These are phyloP conservation scores for Mico argentatus DNA, from an alignment of 2,797 vertebrate genomes.

Conservation along the genomic window DNA sequence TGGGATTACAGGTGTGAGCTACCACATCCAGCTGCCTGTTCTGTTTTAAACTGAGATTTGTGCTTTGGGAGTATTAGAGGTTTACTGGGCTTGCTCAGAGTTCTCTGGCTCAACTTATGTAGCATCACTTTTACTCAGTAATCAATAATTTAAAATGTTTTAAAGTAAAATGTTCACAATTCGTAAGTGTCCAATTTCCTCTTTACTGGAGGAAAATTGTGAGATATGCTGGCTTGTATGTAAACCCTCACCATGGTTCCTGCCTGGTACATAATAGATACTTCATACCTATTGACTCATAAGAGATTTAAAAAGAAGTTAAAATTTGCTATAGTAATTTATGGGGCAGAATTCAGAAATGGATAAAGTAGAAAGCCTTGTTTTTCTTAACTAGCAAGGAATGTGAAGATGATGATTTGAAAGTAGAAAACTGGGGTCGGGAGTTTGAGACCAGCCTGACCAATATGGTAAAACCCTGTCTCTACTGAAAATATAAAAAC, in stretches of 20 bases:
- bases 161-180: not conserved
- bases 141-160: conserved; percentile 1
- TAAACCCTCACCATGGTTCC: not conserved
- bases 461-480: not conserved
- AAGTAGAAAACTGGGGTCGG: not conserved
- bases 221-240: not conserved
- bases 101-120: not conserved
- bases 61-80: not conserved
- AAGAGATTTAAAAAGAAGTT: not conserved
- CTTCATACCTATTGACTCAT: not conserved
- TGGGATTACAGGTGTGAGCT: not conserved
- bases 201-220: not conserved
- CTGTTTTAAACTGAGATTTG: not conserved
- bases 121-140: not conserved
- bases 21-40: not conserved
- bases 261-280: not conserved
- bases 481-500: not conserved
- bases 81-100: not conserved
- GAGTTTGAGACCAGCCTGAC: not conserved
- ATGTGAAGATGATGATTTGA: not conserved
- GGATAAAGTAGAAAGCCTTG: not conserved
- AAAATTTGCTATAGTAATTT: not conserved
- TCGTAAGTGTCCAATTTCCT: not conserved
- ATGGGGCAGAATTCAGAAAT: not conserved
- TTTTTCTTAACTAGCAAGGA: not conserved